Base-by-base conservation (phyloP, 2,113 vertebrate species). In the Smithornis capensis region DNA sequence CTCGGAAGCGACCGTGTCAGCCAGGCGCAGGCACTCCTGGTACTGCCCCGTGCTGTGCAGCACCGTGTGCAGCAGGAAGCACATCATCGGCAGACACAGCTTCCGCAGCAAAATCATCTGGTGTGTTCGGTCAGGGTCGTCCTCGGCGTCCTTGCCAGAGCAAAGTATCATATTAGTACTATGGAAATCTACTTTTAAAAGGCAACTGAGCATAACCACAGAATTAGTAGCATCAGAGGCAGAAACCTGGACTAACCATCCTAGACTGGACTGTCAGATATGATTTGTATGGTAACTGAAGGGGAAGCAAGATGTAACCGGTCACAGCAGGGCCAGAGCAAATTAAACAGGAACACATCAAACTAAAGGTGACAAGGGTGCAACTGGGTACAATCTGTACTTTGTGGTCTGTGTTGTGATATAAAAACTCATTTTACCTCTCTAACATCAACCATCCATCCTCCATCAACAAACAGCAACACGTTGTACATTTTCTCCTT, bases 401-500 rank as follows among this genome's bases (percentile, higher is more conserved):
- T 87, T 75, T 64, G 49, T 47, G 38, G 33, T 50, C 14, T 56
- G 24, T 0, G 0, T 62, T 11, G 4, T 4, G 31, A 73, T 31
- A 78, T 1, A 77, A 55, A 63, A 55, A 64, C 37, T 29, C 3
- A 28, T 50, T 97, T 97, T 92, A 99, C 99, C 98, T 99, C 98
- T 98, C 98, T 98, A 91, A 98, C 99, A 90, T 99, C 99, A 28
- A 99, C 98, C 99, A 99, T 99, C 99, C 99, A 99, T 49, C 99
- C 99, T 94, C 99, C 99, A 44, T 99, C 98, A 12, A 99, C 99
- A 74, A 99, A 99, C 60, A 99, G 98, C 86, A 99, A 97, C 87
- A 99, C 99, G 15, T 99, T 99, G 96, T 99, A 99, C 97, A 99
- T 99, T 68, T 99, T 99, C 68, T 99, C 99, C 86, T 99, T 99